Base-by-base conservation (phyloP, 2,113 vertebrate species). In the Clarias batrachus region DNA sequence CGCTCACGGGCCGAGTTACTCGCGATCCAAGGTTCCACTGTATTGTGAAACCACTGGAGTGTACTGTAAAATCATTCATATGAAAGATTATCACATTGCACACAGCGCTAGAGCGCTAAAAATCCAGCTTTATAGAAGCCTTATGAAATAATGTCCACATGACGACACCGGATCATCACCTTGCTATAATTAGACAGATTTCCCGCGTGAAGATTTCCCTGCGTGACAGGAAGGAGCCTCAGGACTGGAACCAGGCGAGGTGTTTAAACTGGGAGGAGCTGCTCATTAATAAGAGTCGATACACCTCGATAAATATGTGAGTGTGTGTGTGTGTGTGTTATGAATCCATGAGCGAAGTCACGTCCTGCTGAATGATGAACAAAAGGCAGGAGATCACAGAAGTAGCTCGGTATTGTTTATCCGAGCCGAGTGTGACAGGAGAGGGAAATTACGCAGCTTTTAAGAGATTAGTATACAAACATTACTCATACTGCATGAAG, bases 391-490 rank as follows among this genome's bases (percentile, higher is more conserved):
- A 54, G 76, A 83, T 85, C 65, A 48, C 37, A 59, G 25, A 62
- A 80, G 59, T 68, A 37, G 27, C 59, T 62, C 60, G 23, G 13
- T 62, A 57, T 84, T 74, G 66, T 68, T 60, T 41, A 71, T 66
- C 62, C 30, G 33, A 68, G 78, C 57, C 4, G 65, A 30, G 81
- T 30, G 41, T 41, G 25, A 41, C 4, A n/a, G n/a, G 33, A 54
- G 30, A 57, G 54, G 65, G 48, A 74, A 65, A 86, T 66, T 3
- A 23, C 71, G 17, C 16, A 48, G 25, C 85, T 86, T 84, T 89
- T 80, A 65, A 41, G 60, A 84, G 65, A 74, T 66, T 52, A 41
- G 56, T 52, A 63, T 73, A 30, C 65, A 86, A 86, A 88, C 87
- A 86, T 81, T 86, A 86, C 88, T 84, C 81, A 65, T 59, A 52